phyloP scores from a whole-genome alignment of 1,140 invertebrate genomes.

The Ips typographus region DNA sequence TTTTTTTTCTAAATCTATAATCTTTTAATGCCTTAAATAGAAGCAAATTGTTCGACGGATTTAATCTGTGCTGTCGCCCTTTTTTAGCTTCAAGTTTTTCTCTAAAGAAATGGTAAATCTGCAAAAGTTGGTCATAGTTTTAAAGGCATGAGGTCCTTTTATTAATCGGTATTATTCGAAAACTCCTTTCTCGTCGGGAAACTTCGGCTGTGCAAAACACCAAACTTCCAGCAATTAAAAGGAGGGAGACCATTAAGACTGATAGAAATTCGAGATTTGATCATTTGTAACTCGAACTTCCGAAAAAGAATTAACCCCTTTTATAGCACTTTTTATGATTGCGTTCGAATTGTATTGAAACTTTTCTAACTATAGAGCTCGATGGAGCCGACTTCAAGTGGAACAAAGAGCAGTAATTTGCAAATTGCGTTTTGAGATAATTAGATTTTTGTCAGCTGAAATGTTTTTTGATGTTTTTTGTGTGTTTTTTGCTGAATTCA shows the following conservation, averaged over 20 bases:
- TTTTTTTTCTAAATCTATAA: no score
- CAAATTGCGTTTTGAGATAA: neutral
- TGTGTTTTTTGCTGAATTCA: no score
- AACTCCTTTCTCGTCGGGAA: conserved; percentile 13
- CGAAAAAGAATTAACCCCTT: conserved; percentile 22
- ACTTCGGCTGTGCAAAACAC: conserved; percentile 17
- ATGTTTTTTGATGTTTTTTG: no score
- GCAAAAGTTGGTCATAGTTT: no score
- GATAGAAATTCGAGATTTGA: conserved; percentile 26
- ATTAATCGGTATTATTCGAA: conserved; percentile 23
- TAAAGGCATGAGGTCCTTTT: neutral
- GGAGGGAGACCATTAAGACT: conserved; percentile 19
- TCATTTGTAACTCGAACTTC: conserved; percentile 19
- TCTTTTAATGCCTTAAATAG: no score
- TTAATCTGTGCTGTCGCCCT: no score
- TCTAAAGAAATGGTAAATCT: no score
- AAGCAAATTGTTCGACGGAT: no score
- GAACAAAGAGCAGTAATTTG: conserved; percentile 8
- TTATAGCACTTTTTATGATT: conserved; percentile 21
- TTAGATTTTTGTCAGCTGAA: no score
- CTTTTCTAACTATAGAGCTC: conserved; percentile 7
- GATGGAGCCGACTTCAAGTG: neutral
- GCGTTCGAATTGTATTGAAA: conserved; percentile 14
- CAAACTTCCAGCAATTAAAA: conserved; percentile 17
- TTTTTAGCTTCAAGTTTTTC: no score